Conservation (phyloP, 2,888 invertebrate species). For the Agrotis ipsilon region DNA sequence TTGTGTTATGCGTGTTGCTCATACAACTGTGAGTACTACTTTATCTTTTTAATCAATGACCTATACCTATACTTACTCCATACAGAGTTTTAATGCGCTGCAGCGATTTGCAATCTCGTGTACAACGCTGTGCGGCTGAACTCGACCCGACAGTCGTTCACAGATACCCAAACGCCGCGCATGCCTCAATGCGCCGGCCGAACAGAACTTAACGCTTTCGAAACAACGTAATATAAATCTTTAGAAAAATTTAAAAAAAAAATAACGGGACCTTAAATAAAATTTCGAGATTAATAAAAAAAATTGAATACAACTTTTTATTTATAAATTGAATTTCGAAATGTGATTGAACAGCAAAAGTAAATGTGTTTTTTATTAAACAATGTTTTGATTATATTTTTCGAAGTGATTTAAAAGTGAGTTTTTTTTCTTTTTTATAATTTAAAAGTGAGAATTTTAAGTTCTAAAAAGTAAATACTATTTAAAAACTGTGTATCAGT, state of each 20-base stretch:
- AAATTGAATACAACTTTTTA: background rate
- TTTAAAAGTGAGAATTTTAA: background rate
- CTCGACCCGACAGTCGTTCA: constrained; percentile 58
- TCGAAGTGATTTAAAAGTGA: constrained; percentile 2
- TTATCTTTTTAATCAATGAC: background rate
- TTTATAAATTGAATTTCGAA: constrained; percentile 9
- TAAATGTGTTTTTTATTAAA: constrained; percentile 10
- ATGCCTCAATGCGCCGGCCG: constrained; percentile 54
- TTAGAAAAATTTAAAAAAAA: constrained; percentile 1
- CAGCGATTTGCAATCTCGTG: constrained; percentile 57
- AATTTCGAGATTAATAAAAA: background rate
- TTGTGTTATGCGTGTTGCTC: no score
- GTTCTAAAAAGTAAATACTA: background rate
- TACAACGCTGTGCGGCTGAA: constrained; percentile 15
- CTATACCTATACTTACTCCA: background rate
- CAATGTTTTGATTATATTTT: constrained; percentile 16
- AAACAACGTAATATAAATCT: constrained; percentile 35
- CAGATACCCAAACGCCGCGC: constrained; percentile 55
- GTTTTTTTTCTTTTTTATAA: background rate
- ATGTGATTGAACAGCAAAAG: constrained; percentile 1
- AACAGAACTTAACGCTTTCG: constrained; percentile 55
- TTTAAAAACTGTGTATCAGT: constrained; percentile 24
- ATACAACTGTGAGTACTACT: no score
- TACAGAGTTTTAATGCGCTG: constrained; percentile 39
- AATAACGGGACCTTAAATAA: background rate